These are phyloP conservation scores for Osmerus eperlanus DNA, from an alignment of 2,113 vertebrate species.

Conservation along the genomic window DNA sequence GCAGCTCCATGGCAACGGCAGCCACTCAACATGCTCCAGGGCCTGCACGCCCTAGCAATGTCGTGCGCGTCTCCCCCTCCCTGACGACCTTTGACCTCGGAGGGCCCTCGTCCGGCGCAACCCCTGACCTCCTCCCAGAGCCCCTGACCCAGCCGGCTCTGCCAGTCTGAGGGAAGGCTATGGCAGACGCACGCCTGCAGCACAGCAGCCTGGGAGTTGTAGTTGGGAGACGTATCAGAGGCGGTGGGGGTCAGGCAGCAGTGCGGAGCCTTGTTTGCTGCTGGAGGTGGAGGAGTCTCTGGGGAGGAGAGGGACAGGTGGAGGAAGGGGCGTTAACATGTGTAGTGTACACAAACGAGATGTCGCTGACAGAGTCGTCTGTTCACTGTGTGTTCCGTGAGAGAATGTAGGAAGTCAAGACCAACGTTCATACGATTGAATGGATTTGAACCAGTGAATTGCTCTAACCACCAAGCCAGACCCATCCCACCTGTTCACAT, in stretches of 20 bases:
- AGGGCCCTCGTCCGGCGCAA: constrained; percentile 28
- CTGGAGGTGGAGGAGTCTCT: not conserved
- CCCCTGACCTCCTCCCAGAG: constrained; percentile 37
- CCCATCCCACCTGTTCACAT: constrained; percentile 10
- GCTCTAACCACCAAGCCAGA: too few relatives aligned
- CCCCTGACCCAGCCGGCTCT: constrained; percentile 40
- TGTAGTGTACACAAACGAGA: not conserved
- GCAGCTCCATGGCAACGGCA: constrained; percentile 79
- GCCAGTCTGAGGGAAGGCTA: constrained; percentile 56
- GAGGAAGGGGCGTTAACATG: not conserved
- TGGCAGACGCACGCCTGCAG: constrained; percentile 13
- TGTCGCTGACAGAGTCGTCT: too few relatives aligned
- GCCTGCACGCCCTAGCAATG: constrained; percentile 44
- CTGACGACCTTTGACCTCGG: not conserved
- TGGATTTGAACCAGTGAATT: too few relatives aligned
- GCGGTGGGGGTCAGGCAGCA: not conserved
- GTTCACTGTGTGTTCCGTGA: too few relatives aligned
- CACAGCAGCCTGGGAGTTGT: constrained; percentile 10
- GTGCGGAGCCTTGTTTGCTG: not conserved
- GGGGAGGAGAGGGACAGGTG: not conserved
- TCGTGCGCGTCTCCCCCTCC: constrained; percentile 17
- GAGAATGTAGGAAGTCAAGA: too few relatives aligned
- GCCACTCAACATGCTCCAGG: constrained; percentile 80
- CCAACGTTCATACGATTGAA: too few relatives aligned
- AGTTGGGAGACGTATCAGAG: constrained; percentile 17